These are phyloP conservation scores for Cynaeus angustus DNA, from an alignment of 2,888 invertebrate species.

Conservation along the genomic window DNA sequence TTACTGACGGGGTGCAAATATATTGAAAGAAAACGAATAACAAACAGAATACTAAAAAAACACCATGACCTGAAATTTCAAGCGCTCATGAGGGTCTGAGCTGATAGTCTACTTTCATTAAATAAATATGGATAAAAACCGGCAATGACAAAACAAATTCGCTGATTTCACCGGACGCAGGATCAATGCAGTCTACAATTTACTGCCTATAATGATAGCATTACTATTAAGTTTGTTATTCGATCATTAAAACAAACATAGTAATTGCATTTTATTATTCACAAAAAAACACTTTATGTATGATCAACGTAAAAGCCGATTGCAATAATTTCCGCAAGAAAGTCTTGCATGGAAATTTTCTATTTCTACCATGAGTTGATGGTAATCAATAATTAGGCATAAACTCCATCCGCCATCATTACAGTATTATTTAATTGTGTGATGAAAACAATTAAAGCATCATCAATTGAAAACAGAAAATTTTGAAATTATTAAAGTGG, in stretches of 20 bases:
- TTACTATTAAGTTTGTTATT: not conserved
- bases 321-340: conserved; percentile 4
- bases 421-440: not conserved
- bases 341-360: not conserved
- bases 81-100: too few relatives aligned
- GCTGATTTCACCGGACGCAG: not conserved
- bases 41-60: too few relatives aligned
- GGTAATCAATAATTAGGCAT: not conserved
- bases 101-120: too few relatives aligned
- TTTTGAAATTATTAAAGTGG: not conserved
- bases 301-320: not conserved
- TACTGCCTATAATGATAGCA: not conserved
- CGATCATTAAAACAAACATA: not conserved
- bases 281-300: not conserved
- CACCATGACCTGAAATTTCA: too few relatives aligned
- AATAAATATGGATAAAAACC: too few relatives aligned
- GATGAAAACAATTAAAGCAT: too few relatives aligned
- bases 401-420: conserved; percentile 2
- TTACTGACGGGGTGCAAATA: too few relatives aligned
- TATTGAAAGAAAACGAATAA: too few relatives aligned
- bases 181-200: not conserved
- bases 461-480: too few relatives aligned
- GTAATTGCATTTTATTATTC: not conserved
- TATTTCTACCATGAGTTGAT: not conserved
- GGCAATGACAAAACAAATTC: not conserved